Conservation (phyloP, 2,888 invertebrate species). For the Sminthurinus aureus region DNA sequence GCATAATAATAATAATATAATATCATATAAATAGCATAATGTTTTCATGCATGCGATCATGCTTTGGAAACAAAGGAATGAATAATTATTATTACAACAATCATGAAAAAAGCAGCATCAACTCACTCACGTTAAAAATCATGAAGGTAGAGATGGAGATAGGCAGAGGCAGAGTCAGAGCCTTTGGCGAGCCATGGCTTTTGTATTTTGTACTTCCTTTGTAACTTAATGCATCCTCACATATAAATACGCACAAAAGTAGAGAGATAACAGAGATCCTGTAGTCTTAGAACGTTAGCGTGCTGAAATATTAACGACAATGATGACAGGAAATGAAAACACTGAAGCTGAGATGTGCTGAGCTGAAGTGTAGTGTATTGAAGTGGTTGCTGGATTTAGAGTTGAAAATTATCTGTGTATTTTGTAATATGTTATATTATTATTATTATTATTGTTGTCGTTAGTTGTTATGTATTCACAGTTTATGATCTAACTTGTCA, state of each 20-base stretch:
- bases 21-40: neutral
- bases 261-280: neutral
- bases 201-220: too few species aligned
- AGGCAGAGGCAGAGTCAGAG: too few species aligned
- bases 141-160: neutral
- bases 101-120: neutral
- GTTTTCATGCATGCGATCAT: neutral
- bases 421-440: neutral
- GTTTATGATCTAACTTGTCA: conserved; percentile 1
- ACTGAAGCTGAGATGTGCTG: too few species aligned
- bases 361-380: neutral
- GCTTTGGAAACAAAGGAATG: neutral
- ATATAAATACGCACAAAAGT: neutral
- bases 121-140: neutral
- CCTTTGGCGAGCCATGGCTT: neutral
- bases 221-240: neutral
- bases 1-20: neutral
- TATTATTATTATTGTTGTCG: neutral
- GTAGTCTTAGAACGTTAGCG: neutral
- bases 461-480: neutral
- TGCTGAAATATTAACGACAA: conserved; percentile 4
- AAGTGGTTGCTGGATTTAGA: neutral
- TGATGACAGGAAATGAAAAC: conserved; percentile 20
- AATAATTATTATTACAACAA: neutral
- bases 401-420: neutral